phyloP scores from a whole-genome alignment of 1,140 invertebrate genomes.

The Mya arenaria region DNA sequence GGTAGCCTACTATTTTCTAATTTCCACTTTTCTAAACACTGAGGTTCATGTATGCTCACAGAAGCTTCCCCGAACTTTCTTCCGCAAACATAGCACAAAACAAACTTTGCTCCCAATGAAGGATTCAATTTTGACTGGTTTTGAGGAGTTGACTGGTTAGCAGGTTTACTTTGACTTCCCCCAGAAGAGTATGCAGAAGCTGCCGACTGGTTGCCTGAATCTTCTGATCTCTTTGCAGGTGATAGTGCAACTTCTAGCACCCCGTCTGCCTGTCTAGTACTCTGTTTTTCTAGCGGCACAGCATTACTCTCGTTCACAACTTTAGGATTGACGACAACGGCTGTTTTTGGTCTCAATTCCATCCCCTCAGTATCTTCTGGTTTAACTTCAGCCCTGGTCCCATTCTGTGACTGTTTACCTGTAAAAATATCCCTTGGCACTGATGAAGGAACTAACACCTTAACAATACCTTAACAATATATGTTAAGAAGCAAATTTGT shows the following conservation, averaged over 20 bases:
- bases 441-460: no score
- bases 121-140: constrained; percentile 38
- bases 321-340: constrained; percentile 60
- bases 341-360: constrained; percentile 56
- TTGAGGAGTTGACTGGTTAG: background rate
- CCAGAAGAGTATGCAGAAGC: background rate
- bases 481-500: no score
- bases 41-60: constrained; percentile 88
- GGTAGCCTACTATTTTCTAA: constrained; percentile 87
- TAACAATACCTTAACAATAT: no score
- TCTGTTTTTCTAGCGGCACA: constrained; percentile 46
- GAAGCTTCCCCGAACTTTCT: constrained; percentile 87
- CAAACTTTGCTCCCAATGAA: constrained; percentile 74
- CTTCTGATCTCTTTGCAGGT: background rate
- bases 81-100: constrained; percentile 88
- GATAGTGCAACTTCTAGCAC: background rate
- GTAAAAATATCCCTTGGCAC: background rate
- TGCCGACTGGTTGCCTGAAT: background rate
- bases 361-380: background rate
- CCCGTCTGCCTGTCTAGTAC: constrained; percentile 7
- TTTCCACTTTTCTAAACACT: constrained; percentile 89
- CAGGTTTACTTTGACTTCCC: no score
- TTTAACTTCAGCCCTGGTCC: background rate
- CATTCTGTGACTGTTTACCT: constrained; percentile 23
- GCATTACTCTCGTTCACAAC: constrained; percentile 51